A percentile compares a stretch with the other conserved stretches of the same genome.
Evolutionary conservation across 1,140 invertebrate genomes (phyloP).

Genomic region (Lerema accius): DNA sequence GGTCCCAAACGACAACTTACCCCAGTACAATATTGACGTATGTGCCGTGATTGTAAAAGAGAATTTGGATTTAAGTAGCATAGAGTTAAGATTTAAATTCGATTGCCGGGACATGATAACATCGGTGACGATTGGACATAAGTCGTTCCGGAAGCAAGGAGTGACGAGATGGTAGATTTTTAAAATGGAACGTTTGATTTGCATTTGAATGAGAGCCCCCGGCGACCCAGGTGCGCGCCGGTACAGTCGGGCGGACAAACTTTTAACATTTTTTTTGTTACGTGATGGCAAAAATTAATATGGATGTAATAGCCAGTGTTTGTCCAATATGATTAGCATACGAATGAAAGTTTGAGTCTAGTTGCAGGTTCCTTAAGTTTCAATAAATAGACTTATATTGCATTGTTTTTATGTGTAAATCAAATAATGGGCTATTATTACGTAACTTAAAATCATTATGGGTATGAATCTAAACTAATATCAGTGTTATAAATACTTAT

Average conservation of each 20-base stretch:
- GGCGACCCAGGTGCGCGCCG: constrained; percentile 77
- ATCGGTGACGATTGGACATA: constrained; percentile 64
- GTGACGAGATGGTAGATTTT: constrained; percentile 80
- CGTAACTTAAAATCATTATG: no score
- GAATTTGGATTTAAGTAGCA: constrained; percentile 28
- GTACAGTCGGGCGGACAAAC: constrained; percentile 69
- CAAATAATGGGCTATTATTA: no score
- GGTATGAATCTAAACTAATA: no score
- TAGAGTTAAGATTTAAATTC: constrained; percentile 42
- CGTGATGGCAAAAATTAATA: constrained; percentile 70
- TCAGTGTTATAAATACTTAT: no score
- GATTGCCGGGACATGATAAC: constrained; percentile 16
- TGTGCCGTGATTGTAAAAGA: constrained; percentile 13
- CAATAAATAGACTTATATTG: neutral
- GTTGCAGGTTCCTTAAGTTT: constrained; percentile 35
- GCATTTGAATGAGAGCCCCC: constrained; percentile 81
- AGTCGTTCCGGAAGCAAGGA: constrained; percentile 79
- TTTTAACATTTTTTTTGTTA: constrained; percentile 60
- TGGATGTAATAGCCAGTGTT: constrained; percentile 70
- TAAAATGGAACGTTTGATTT: constrained; percentile 83
- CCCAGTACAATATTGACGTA: constrained; percentile 45
- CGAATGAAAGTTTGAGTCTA: constrained; percentile 53
- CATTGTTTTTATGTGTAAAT: neutral
- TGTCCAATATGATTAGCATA: constrained; percentile 61
- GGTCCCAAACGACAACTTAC: constrained; percentile 72